Base-by-base conservation (phyloP, 2,113 vertebrate species). In the Indicator indicator region DNA sequence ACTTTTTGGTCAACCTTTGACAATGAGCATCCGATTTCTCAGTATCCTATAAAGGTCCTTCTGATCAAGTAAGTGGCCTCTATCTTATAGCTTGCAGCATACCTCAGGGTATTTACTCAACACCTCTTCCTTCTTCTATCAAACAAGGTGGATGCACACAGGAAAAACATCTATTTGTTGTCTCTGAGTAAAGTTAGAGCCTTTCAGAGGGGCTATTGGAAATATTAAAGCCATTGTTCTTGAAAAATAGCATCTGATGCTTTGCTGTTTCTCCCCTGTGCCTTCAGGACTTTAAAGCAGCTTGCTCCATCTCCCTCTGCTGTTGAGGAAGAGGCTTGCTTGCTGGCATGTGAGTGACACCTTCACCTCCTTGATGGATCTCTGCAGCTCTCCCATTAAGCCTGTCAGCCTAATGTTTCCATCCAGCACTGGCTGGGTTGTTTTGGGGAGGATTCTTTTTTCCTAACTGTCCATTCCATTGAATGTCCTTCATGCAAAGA, bases 111-210 rank as follows among this genome's bases (percentile, higher is more conserved):
- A n/a, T 87, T 85, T 80, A 24, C 10, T 65, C 48, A 42, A 4
- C 27, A 16, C 2, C 6, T 42, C 50, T 80, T 60, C 15, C 16
- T 78, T 9, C 16, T 67, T 5, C 11, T 63, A n/a, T 46, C 4
- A 67, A 73, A 59, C 0, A 2, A 2, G 23, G 6, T 38, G 18
- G 26, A 8, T 67, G 11, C 46, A 46, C 4, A 42, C 1, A 52
- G 9, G 2, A 63, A 55, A 80, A 75, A 38, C 6, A 59, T 26
- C 5, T 23, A 23, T 65, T 80, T 84, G 6, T 33, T 13, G 8
- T 24, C 3, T 56, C 36, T 69, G 36, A 86, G 38, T 10, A 71
- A 78, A 62, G 5, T 17, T 50, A 58, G 20, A 78, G 20, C 6
- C 33, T 60, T 86, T 67, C 46, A 82, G 40, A 48, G 13, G 8